Evolutionary conservation across 53 echinoderm and acorn worm species (phyloP), one percentile per base, ranked within the genome.

Genomic region (Henricia sp.): DNA sequence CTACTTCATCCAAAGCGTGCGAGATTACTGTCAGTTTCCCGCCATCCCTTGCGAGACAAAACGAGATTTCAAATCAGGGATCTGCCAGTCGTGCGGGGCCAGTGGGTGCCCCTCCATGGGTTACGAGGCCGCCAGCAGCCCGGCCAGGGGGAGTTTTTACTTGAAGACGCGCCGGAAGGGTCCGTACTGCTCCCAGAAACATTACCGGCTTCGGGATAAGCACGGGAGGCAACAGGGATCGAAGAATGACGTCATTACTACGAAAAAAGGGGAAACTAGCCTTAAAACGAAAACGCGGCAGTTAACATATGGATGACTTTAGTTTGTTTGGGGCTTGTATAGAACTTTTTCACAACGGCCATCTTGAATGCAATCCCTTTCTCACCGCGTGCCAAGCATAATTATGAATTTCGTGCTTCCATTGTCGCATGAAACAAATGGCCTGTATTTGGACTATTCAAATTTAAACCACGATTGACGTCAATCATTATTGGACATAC

Each of bases 51-150:
- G 95, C 84, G 44, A 76, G 52, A 84, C 67, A 37, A 57, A 85
- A 37, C 77, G 70, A 6, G 95, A 86, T 46, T 96, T 91, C 64
- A 37, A 37, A 0, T 83, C 89, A 0, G 77, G 82, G 10, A 76
- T 72, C 17, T 96, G 96, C 60, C 40, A 41, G 38, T 82, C 84
- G 19, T 93, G 96, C 64, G 93, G 96, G 4, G 40, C 54, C n/a
- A 24, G 52, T 10, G 89, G 89, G 3, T 96, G 96, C 51, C 89
- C 93, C 4, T 39, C 76, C 33, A 96, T 96, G 96, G 96, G 96
- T 4, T 96, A 93, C 85, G 75, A 93, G 46, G 88, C 93, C 6
- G 83, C 50, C 66, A 0, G 27, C 1, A 88, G 40, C 44, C 88
- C 43, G 14, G 33, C 44, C 14, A 12, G 55, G 19, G 91, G 91